These are phyloP conservation scores for Tamias sibiricus DNA, from an alignment of 2,113 vertebrate genomes.

Conservation along the genomic window DNA sequence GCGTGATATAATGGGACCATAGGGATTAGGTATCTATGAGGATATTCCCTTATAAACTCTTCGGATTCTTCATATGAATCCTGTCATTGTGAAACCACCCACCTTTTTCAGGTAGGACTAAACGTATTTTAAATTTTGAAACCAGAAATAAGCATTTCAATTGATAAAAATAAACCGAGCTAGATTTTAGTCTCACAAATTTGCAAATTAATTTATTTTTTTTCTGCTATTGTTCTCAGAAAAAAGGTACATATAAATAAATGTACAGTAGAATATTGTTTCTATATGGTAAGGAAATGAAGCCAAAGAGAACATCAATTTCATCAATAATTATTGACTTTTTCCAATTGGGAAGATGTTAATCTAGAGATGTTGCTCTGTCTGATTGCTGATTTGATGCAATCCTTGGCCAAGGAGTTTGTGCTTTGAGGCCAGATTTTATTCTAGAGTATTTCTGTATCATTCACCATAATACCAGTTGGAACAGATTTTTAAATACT, in stretches of 20 bases:
- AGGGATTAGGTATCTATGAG: not conserved
- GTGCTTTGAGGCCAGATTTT: not conserved
- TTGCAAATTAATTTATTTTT: not conserved
- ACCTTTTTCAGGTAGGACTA: slow-evolving; percentile 28
- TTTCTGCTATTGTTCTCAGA: not conserved
- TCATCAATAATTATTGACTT: not conserved
- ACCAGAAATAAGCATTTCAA: not conserved
- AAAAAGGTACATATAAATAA: not conserved
- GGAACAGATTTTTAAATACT: not conserved
- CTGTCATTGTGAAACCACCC: not conserved
- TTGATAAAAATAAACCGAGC: not conserved
- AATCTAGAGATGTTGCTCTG: not conserved
- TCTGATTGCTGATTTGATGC: not conserved
- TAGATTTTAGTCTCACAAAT: not conserved
- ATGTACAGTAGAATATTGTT: not conserved
- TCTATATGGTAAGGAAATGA: not conserved
- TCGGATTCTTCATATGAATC: not conserved
- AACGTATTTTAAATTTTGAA: not conserved
- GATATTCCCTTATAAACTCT: slow-evolving; percentile 39
- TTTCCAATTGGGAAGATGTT: not conserved
- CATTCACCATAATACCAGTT: not conserved
- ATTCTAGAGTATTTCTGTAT: not conserved
- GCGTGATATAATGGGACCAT: slow-evolving; percentile 20
- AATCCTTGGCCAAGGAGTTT: not conserved
- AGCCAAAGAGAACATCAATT: not conserved